Conservation (phyloP, 2,888 invertebrate genomes). For the Parnassius glacialis region DNA sequence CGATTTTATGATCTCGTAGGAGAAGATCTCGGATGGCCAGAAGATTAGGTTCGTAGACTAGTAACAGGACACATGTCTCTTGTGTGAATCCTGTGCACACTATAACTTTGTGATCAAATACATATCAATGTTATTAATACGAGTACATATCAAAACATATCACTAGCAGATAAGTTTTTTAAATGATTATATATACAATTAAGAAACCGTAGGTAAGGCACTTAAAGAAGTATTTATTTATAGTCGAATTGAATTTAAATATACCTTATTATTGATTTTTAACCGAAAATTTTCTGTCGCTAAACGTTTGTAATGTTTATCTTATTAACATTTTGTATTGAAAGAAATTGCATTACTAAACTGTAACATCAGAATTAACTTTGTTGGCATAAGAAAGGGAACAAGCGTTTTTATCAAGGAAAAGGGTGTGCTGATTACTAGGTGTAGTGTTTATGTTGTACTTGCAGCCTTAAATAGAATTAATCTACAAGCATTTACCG, state of each 20-base stretch:
- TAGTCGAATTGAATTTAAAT: constrained; percentile 39
- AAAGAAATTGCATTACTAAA: constrained; percentile 28
- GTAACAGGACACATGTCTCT: constrained; percentile 28
- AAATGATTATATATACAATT: constrained; percentile 70
- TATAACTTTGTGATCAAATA: constrained; percentile 58
- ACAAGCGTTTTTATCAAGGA: constrained; percentile 40
- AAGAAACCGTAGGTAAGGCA: constrained; percentile 56
- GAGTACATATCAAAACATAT: constrained; percentile 60
- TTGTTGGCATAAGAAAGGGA: constrained; percentile 45
- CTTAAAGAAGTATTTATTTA: constrained; percentile 43
- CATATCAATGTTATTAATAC: constrained; percentile 56
- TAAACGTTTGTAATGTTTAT: constrained; percentile 28
- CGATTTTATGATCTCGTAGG: constrained; percentile 96
- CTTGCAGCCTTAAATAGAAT: constrained; percentile 42
- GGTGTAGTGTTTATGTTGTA: constrained; percentile 37
- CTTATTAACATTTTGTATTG: constrained; percentile 30
- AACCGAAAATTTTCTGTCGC: constrained; percentile 33
- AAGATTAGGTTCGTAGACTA: constrained; percentile 79
- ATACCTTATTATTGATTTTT: constrained; percentile 44
- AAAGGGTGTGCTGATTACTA: constrained; percentile 28
- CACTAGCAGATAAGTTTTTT: constrained; percentile 69
- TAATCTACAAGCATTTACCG: constrained; percentile 49
- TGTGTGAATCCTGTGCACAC: constrained; percentile 32
- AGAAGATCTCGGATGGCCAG: constrained; percentile 96
- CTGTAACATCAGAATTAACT: constrained; percentile 21